Evolutionary conservation across 2,113 vertebrate species (phyloP).

Genomic region (Mystacornis crossleyi): DNA sequence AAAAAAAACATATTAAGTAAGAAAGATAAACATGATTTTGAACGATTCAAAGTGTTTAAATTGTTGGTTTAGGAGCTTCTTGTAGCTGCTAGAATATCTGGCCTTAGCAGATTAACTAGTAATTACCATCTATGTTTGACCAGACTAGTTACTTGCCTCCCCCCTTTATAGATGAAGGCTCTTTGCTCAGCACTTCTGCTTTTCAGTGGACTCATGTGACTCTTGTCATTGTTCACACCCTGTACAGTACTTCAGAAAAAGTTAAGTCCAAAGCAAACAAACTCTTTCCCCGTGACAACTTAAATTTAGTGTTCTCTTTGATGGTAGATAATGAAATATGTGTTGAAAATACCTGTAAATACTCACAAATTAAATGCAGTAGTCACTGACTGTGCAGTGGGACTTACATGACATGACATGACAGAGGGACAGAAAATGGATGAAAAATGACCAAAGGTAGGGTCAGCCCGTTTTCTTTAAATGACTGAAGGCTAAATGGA

Average conservation of each 20-base stretch:
- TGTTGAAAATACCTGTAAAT: not conserved
- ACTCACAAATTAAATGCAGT: not conserved
- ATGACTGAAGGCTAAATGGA: not conserved
- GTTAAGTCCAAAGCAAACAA: not conserved
- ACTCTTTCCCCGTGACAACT: not conserved
- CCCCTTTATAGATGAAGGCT: not conserved
- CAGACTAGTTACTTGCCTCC: not conserved
- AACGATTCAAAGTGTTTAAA: not conserved
- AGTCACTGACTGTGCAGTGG: not conserved
- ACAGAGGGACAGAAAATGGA: not conserved
- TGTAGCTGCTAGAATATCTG: not conserved
- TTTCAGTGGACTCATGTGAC: not conserved
- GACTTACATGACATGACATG: rapidly evolving
- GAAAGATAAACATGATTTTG: not conserved
- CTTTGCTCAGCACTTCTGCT: not conserved
- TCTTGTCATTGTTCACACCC: not conserved
- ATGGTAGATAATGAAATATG: not conserved
- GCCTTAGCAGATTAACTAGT: not conserved
- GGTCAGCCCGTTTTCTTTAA: not conserved
- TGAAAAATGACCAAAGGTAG: not conserved
- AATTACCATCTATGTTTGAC: not conserved
- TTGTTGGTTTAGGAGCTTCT: not conserved
- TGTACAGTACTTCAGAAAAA: not conserved
- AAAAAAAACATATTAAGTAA: not conserved
- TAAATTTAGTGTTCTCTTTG: not conserved